Conservation (phyloP, 2,888 invertebrate genomes). For the Drosophila suboccidentalis region DNA sequence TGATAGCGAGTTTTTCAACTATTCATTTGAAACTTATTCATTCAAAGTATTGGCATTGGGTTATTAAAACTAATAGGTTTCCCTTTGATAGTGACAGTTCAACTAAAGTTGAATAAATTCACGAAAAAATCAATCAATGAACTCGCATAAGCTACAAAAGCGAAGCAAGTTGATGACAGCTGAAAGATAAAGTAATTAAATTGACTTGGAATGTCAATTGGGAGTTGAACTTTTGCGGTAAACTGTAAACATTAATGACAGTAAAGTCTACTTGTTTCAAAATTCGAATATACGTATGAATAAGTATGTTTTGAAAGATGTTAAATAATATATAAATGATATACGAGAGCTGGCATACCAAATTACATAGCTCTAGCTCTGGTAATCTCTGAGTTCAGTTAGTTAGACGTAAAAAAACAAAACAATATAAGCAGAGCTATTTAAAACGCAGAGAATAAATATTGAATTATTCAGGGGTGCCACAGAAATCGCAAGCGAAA, state of each 20-base stretch:
- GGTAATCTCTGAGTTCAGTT: too few species aligned
- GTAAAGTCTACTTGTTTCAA: not conserved
- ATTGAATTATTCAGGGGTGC: too few species aligned
- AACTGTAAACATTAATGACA: not conserved
- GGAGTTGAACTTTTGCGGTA: not conserved
- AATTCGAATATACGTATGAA: not conserved
- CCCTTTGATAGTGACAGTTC: not conserved
- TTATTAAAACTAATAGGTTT: conserved; percentile 23
- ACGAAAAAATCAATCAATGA: not conserved
- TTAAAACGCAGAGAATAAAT: too few species aligned
- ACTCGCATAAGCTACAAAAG: conserved; percentile 1
- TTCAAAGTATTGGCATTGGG: too few species aligned
- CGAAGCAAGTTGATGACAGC: conserved; percentile 2
- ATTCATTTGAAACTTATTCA: not conserved
- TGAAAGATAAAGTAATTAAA: conserved; percentile 10
- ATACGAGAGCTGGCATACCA: not conserved
- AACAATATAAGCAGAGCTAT: too few species aligned
- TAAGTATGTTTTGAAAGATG: too few species aligned
- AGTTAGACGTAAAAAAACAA: too few species aligned
- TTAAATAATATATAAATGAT: not conserved
- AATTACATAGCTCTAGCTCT: not conserved
- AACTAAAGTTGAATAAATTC: conserved; percentile 1
- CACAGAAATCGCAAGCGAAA: too few species aligned
- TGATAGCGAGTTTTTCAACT: conserved; percentile 8
- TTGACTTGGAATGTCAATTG: not conserved